A percentile compares a stretch with the other conserved stretches of the same genome.
Evolutionary conservation across 1,140 invertebrate species (phyloP).

Genomic region (Trachymyrmex cornetzi): DNA sequence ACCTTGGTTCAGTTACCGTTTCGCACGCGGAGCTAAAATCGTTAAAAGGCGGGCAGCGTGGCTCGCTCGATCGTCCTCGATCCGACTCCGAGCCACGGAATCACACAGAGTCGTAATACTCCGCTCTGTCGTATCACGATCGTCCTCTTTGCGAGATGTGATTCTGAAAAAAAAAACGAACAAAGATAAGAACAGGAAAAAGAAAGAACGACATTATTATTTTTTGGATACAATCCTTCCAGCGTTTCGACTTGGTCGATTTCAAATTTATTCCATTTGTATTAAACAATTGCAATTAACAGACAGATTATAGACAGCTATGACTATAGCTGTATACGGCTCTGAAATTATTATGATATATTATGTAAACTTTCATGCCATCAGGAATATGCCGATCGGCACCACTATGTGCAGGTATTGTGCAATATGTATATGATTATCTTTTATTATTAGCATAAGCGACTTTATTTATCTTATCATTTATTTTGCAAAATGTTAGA

Average conservation of each 20-base stretch:
- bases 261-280: neutral
- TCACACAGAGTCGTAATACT: neutral
- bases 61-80: constrained; percentile 16
- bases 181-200: neutral
- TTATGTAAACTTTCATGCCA: constrained; percentile 85
- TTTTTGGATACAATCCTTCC: neutral
- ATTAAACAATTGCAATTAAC: neutral
- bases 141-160: neutral
- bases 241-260: neutral
- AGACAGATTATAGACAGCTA: constrained; percentile 11
- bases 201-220: neutral
- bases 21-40: neutral
- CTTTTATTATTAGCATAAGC: constrained; percentile 2
- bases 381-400: constrained; percentile 94
- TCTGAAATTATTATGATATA: constrained; percentile 62
- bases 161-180: neutral
- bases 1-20: neutral
- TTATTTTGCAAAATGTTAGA: constrained; percentile 11
- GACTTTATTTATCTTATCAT: constrained; percentile 26
- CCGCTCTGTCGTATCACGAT: neutral
- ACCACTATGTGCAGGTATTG: constrained; percentile 92
- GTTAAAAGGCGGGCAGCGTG: constrained; percentile 3
- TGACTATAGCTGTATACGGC: constrained; percentile 17
- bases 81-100: neutral
- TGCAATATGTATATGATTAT: constrained; percentile 61